Evolutionary conservation across 2,888 invertebrate genomes (phyloP).

Genomic region (Xestia rhomboidea): DNA sequence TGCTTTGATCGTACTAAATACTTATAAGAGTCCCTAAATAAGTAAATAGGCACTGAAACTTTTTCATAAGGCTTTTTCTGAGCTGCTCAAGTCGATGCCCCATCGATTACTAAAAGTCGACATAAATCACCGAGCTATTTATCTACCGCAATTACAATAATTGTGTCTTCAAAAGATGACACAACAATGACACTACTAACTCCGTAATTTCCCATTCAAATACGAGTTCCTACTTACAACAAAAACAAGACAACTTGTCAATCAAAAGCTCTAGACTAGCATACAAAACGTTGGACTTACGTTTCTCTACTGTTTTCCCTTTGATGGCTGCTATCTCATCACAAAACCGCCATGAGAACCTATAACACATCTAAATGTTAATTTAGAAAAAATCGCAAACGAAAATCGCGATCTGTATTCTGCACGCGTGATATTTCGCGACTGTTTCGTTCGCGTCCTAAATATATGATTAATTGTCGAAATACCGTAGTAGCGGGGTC

Average conservation of each 20-base stretch:
- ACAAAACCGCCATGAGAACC: conserved; percentile 15
- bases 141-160: neutral
- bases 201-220: neutral
- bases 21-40: neutral
- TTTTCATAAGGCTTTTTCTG: neutral
- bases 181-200: neutral
- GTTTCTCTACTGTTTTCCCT: conserved; percentile 25
- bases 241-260: conserved; percentile 29
- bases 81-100: neutral
- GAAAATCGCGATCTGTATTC: conserved; percentile 62
- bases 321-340: conserved; percentile 47
- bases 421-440: conserved; percentile 66
- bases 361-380: conserved; percentile 53
- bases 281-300: conserved; percentile 31
- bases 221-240: conserved; percentile 5
- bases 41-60: neutral
- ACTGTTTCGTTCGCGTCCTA: conserved; percentile 72
- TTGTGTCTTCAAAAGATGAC: neutral
- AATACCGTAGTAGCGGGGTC: conserved; percentile 68
- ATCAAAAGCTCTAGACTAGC: conserved; percentile 23
- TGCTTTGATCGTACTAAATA: neutral
- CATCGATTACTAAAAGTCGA: neutral
- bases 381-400: conserved; percentile 62
- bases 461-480: conserved; percentile 74
- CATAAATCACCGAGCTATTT: neutral